Conservation (phyloP, 2,113 vertebrate genomes). For the Patagioenas fasciata region DNA sequence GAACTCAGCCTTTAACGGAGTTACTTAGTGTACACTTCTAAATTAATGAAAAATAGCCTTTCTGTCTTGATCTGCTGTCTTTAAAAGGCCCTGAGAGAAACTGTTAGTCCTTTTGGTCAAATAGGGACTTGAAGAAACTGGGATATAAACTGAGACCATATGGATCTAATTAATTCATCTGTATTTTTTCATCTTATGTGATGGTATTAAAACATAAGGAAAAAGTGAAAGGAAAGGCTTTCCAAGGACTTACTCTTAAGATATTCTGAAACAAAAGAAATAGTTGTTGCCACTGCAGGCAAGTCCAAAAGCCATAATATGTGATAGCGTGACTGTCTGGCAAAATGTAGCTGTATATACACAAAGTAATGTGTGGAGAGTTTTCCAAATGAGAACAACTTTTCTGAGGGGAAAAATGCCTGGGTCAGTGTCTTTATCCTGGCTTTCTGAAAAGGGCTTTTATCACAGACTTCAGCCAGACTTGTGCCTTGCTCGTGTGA, state of each 20-base stretch:
- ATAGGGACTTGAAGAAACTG: neutral
- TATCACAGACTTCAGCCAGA: neutral
- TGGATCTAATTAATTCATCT: rapidly evolving
- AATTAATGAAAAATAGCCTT: neutral
- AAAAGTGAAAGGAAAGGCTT: neutral
- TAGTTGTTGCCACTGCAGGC: neutral
- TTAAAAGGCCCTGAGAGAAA: neutral
- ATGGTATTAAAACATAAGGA: neutral
- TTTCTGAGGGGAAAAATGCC: neutral
- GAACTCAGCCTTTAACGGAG: neutral
- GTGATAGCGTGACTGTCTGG: neutral
- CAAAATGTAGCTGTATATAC: neutral
- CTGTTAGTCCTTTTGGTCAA: neutral
- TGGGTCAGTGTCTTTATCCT: neutral
- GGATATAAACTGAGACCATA: neutral
- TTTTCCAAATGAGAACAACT: neutral
- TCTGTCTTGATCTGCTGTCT: neutral
- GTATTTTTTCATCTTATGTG: neutral
- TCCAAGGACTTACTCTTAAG: neutral
- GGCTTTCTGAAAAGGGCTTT: neutral
- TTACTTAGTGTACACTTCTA: neutral
- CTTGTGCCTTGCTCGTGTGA: neutral
- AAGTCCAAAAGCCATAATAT: neutral
- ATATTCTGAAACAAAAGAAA: neutral
- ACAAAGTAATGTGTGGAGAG: neutral